Evolutionary conservation across 2,888 invertebrate species (phyloP).

Genomic region (Hypomecis punctinalis): DNA sequence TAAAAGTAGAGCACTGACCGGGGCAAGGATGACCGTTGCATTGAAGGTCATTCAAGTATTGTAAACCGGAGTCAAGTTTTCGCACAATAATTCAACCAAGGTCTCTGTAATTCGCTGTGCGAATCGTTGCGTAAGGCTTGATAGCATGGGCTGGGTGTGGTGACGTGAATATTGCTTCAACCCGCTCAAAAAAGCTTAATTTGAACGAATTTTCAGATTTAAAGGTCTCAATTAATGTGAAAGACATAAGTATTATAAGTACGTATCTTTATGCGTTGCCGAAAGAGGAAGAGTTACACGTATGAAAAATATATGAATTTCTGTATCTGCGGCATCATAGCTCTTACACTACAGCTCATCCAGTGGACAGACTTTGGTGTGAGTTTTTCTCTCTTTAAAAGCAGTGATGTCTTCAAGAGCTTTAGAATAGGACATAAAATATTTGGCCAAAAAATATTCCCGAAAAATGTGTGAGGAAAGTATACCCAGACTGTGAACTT

Average conservation of each 20-base stretch:
- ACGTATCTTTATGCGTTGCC: no score
- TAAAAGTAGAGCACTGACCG: background rate
- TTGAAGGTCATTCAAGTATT: slow-evolving; percentile 4
- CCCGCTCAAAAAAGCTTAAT: background rate
- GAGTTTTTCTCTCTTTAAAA: no score
- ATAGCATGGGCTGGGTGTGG: slow-evolving; percentile 1
- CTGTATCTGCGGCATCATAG: no score
- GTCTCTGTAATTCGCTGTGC: slow-evolving; percentile 12
- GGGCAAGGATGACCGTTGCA: background rate
- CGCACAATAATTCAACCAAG: slow-evolving; percentile 11
- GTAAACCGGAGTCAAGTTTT: slow-evolving; percentile 16
- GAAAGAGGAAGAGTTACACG: no score
- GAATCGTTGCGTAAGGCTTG: slow-evolving; percentile 8
- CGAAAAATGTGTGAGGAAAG: no score
- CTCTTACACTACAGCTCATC: no score
- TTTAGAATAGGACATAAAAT: no score
- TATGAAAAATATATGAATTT: no score
- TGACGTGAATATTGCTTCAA: slow-evolving; percentile 7
- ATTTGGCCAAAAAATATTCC: no score
- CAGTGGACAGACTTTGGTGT: no score
- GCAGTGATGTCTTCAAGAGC: no score
- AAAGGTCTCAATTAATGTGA: background rate
- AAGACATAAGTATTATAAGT: background rate
- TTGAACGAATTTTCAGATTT: background rate
- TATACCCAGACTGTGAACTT: no score